Evolutionary conservation across 2,888 invertebrate species (phyloP).

Genomic region (Spilarctia lutea): DNA sequence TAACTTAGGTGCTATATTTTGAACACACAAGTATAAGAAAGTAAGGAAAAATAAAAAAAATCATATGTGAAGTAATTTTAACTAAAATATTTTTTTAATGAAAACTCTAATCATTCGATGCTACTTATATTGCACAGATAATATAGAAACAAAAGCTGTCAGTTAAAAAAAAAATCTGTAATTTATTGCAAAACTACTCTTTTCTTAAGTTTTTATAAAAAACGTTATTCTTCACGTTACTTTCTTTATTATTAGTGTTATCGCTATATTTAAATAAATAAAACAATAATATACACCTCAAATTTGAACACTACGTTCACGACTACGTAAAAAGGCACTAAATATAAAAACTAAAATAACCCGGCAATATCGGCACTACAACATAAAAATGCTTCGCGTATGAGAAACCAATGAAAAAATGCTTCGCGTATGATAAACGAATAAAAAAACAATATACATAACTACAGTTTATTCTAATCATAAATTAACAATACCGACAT

Average conservation of each 20-base stretch:
- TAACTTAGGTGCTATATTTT: background rate
- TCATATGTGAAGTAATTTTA: background rate
- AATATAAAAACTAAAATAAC: background rate
- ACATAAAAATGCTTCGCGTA: background rate
- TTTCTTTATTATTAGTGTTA: background rate
- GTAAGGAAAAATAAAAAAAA: background rate
- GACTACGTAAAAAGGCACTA: background rate
- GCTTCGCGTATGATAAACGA: background rate
- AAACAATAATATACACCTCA: background rate
- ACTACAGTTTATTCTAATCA: constrained; percentile 55
- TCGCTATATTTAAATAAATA: background rate
- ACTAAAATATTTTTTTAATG: background rate
- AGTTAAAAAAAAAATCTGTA: background rate
- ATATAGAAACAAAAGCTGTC: background rate
- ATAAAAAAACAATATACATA: constrained; percentile 29
- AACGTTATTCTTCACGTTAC: background rate
- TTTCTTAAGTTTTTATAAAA: background rate
- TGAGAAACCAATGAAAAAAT: constrained; percentile 13
- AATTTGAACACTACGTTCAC: background rate
- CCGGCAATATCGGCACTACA: background rate
- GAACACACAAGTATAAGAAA: background rate
- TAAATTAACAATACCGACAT: constrained; percentile 49
- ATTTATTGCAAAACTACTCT: background rate
- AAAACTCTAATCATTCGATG: background rate
- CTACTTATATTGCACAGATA: background rate